Evolutionary conservation across 2,113 vertebrate species (phyloP).

Genomic region (Rattus norvegicus): GRCr8 NC_086033.1:101221501-101222000

Average conservation of each 20-base stretch:
- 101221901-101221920: not conserved
- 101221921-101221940: conserved; percentile 21
- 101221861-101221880: conserved; percentile 56
- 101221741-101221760: not conserved
- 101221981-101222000: conserved; percentile 2
- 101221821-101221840: conserved; percentile 66
- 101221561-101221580: not conserved
- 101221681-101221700: conserved; percentile 1
- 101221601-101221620: conserved; percentile 46
- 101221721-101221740: not conserved
- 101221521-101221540: not conserved
- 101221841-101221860: conserved; percentile 58
- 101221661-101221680: not conserved
- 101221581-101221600: not conserved
- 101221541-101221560: conserved; percentile 13
- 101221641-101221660: conserved; percentile 47
- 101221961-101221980: not conserved
- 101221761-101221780: not conserved
- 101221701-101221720: conserved; percentile 49
- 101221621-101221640: conserved; percentile 7
- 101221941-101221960: not conserved
- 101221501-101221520: not conserved
- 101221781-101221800: conserved; percentile 54
- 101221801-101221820: conserved; percentile 62
- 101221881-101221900: not conserved